These are phyloP conservation scores for Sebastes kiyomatsui DNA, from an alignment of 2,797 vertebrate species.

Conservation along the genomic window DNA sequence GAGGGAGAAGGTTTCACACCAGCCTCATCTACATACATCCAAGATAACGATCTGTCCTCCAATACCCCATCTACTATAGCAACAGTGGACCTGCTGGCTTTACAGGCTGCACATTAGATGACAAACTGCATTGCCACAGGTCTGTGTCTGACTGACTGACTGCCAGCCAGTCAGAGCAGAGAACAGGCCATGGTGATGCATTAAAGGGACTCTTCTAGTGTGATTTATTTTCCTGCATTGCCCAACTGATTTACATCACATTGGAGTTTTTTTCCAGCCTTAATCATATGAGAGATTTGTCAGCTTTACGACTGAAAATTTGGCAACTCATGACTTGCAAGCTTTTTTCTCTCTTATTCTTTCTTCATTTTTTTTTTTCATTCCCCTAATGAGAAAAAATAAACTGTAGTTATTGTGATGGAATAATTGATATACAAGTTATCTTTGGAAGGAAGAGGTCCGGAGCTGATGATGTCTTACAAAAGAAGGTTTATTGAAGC, in stretches of 20 bases:
- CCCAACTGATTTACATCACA: neutral
- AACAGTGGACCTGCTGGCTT: neutral
- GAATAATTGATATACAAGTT: too few species aligned
- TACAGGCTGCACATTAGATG: neutral
- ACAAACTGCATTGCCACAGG: neutral
- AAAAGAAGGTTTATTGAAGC: too few species aligned
- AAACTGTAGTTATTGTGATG: too few species aligned
- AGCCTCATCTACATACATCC: neutral
- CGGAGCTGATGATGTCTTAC: too few species aligned
- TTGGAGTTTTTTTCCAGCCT: neutral
- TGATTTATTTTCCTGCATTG: neutral
- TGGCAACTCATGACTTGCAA: neutral
- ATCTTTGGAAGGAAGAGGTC: too few species aligned
- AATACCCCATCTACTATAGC: neutral
- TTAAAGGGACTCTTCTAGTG: neutral
- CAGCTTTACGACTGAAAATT: neutral
- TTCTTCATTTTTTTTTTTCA: neutral
- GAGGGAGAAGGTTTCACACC: slow-evolving; percentile 6
- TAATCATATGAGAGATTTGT: neutral
- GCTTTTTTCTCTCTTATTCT: neutral
- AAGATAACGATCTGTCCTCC: neutral
- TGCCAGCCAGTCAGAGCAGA: neutral
- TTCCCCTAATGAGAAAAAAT: neutral
- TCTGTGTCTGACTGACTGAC: neutral
- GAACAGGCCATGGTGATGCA: neutral